Conservation (phyloP, 2,888 invertebrate species). For the Watsonalla binaria region DNA sequence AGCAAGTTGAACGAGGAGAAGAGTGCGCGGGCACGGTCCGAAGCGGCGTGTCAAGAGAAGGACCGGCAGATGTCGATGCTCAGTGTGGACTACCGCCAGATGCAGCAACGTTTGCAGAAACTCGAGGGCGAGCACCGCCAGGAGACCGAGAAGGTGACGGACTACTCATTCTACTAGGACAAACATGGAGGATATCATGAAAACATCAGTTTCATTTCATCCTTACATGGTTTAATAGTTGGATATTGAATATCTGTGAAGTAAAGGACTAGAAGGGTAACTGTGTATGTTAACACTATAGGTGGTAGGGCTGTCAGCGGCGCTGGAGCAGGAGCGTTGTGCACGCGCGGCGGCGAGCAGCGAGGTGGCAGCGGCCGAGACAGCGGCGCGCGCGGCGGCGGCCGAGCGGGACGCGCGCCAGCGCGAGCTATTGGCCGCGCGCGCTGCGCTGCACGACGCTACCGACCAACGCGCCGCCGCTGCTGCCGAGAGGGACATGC, state of each 20-base stretch:
- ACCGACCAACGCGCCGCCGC: constrained; percentile 68
- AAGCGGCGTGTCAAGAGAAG: constrained; percentile 92
- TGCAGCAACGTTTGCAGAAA: constrained; percentile 92
- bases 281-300: constrained; percentile 15
- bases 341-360: constrained; percentile 89
- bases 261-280: neutral
- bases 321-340: constrained; percentile 94
- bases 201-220: no score
- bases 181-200: no score
- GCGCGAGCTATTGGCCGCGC: constrained; percentile 58
- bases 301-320: constrained; percentile 88
- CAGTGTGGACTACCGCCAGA: constrained; percentile 96
- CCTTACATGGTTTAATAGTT: no score
- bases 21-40: constrained; percentile 89
- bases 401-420: constrained; percentile 72
- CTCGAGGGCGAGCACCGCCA: constrained; percentile 94
- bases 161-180: no score
- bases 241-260: no score
- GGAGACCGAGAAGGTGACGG: constrained; percentile 87
- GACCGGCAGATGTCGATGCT: constrained; percentile 97
- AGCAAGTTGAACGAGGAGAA: constrained; percentile 95
- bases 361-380: constrained; percentile 83
- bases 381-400: constrained; percentile 58
- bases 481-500: constrained; percentile 66
- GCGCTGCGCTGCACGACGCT: constrained; percentile 60